A percentile compares a stretch with the other conserved stretches of the same genome.
phyloP scores from a whole-genome alignment of 1,140 invertebrate genomes.

The Dinothrombium tinctorium region DNA sequence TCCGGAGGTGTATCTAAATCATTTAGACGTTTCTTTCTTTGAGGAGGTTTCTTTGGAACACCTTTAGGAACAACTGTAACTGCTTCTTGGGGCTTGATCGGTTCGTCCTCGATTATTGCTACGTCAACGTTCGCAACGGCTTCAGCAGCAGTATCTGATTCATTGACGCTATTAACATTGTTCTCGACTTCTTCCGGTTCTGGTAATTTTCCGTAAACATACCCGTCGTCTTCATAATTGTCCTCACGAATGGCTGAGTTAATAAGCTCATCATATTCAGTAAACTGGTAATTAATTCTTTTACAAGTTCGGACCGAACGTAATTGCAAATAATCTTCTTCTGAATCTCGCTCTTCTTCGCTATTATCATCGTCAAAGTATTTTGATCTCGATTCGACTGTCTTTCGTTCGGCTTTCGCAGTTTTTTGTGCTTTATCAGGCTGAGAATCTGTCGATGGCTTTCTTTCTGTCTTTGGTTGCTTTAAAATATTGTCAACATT shows the following conservation, averaged over 20 bases:
- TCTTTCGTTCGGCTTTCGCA: not conserved
- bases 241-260: slow-evolving; percentile 59
- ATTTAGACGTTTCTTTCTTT: slow-evolving; percentile 30
- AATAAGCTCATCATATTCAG: slow-evolving; percentile 81
- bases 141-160: slow-evolving; percentile 51
- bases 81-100: slow-evolving; percentile 12
- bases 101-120: no score
- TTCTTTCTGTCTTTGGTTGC: slow-evolving; percentile 17
- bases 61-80: not conserved
- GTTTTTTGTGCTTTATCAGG: not conserved
- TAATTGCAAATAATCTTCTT: slow-evolving; percentile 13
- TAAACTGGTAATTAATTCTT: slow-evolving; percentile 48
- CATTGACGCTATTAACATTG: not conserved
- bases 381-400: not conserved
- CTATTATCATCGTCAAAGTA: not conserved
- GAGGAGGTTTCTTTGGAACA: not conserved
- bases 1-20: slow-evolving; percentile 52
- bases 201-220: not conserved
- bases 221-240: slow-evolving; percentile 14
- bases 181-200: not conserved
- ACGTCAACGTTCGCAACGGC: slow-evolving; percentile 16
- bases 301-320: slow-evolving; percentile 19
- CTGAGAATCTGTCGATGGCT: slow-evolving; percentile 14
- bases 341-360: slow-evolving; percentile 8
- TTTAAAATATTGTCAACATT: slow-evolving; percentile 44